phyloP scores from a whole-genome alignment of 2,797 vertebrate genomes.

The Alcedo atthis region DNA sequence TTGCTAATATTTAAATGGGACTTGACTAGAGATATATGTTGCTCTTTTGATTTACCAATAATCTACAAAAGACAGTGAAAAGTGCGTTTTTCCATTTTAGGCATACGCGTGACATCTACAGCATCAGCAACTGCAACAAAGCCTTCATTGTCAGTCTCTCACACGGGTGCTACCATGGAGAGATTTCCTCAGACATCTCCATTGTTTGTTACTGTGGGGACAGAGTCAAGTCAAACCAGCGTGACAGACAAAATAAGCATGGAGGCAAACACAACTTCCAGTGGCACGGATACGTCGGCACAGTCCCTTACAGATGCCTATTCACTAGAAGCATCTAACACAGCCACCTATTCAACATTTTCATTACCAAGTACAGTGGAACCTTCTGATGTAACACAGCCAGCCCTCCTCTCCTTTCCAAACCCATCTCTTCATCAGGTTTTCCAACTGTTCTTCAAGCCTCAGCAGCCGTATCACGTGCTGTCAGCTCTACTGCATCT shows the following conservation, averaged over 20 bases:
- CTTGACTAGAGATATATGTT: not conserved
- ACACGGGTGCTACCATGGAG: not conserved
- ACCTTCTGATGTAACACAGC: conserved; percentile 33
- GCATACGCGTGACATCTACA: conserved; percentile 72
- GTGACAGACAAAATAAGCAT: conserved; percentile 1
- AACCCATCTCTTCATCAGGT: conserved; percentile 16
- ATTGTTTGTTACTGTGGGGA: conserved; percentile 18
- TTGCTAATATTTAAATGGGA: not conserved
- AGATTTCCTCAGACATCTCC: conserved; percentile 23
- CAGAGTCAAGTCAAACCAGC: not conserved
- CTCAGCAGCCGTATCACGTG: not conserved
- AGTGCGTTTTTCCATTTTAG: conserved; percentile 59
- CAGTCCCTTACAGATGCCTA: conserved; percentile 13
- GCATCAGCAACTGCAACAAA: conserved; percentile 41
- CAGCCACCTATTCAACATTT: conserved; percentile 15
- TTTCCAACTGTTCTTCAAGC: conserved; percentile 25
- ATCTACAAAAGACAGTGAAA: not conserved
- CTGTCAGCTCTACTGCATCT: not conserved
- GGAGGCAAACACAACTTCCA: not conserved
- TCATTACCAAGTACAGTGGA: conserved; percentile 48
- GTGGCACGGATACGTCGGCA: not conserved
- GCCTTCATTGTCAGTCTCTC: conserved; percentile 12
- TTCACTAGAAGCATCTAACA: not conserved
- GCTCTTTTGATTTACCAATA: not conserved
- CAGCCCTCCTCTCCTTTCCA: conserved; percentile 17